Evolutionary conservation across 2,888 invertebrate species (phyloP).

Genomic region (Ryuthela nishihirai): DNA sequence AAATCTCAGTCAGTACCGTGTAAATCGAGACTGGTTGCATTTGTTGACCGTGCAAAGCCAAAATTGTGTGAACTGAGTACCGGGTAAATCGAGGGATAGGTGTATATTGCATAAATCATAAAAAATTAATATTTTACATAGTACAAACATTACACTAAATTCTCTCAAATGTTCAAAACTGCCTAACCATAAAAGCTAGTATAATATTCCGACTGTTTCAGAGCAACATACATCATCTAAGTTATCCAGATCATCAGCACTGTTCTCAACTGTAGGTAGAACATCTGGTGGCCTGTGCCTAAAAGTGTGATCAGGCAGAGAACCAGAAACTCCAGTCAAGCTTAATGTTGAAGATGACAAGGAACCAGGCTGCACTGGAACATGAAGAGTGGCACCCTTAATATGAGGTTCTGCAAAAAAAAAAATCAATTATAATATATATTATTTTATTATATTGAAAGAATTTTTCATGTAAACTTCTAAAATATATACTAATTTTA

Average conservation of each 20-base stretch:
- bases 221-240: conserved; percentile 73
- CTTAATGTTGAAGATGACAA: conserved; percentile 10
- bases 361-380: conserved; percentile 10
- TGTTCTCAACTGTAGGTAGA: conserved; percentile 74
- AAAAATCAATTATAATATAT: neutral
- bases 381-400: conserved; percentile 9
- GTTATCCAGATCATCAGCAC: conserved; percentile 84
- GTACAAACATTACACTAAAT: too few species aligned
- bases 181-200: too few species aligned
- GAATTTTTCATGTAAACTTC: neutral
- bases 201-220: too few species aligned
- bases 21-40: too few species aligned
- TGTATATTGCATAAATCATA: too few species aligned
- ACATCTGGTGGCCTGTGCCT: conserved; percentile 69
- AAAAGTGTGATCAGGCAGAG: conserved; percentile 65
- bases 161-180: too few species aligned
- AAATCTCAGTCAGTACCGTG: too few species aligned
- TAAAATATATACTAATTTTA: too few species aligned
- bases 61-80: too few species aligned
- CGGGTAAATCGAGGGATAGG: too few species aligned
- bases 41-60: too few species aligned
- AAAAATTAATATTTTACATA: too few species aligned
- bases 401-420: conserved; percentile 12
- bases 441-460: neutral
- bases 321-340: conserved; percentile 42